These are phyloP conservation scores for Steatocranus sp. DNA, from an alignment of 2,797 vertebrate genomes.

Conservation along the genomic window DNA sequence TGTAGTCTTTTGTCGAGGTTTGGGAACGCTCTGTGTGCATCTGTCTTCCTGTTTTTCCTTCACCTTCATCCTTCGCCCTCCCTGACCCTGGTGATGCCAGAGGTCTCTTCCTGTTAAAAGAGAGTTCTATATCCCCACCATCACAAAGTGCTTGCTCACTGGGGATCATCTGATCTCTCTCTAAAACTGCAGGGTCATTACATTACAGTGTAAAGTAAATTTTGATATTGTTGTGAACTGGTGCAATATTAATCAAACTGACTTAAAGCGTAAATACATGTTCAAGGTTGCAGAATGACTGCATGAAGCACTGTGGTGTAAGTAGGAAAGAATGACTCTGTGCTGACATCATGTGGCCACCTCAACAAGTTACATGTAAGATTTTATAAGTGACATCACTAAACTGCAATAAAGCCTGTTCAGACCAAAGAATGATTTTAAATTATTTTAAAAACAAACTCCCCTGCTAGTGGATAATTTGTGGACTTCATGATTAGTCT, in stretches of 20 bases:
- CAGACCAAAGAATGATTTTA: not conserved
- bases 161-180: not conserved
- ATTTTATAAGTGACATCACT: not conserved
- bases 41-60: not conserved
- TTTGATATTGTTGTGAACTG: not conserved
- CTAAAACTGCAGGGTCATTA: not conserved
- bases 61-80: not conserved
- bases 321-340: constrained; percentile 1
- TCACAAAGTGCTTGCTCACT: not conserved
- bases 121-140: not conserved
- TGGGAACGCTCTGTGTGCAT: not conserved
- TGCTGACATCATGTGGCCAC: constrained; percentile 63
- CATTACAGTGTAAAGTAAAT: not conserved
- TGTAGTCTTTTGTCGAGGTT: not conserved
- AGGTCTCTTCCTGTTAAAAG: not conserved
- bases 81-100: not conserved
- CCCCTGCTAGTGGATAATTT: not conserved
- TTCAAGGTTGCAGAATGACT: not conserved
- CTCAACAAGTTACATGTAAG: constrained; percentile 1
- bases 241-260: not conserved
- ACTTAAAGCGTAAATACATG: not conserved
- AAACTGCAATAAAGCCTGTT: not conserved
- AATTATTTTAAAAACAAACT: not conserved
- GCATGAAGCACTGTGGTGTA: not conserved
- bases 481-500: not conserved